Conservation (phyloP, 35 echinoderm and acorn worm species). For the Eucidaris tribuloides region DNA sequence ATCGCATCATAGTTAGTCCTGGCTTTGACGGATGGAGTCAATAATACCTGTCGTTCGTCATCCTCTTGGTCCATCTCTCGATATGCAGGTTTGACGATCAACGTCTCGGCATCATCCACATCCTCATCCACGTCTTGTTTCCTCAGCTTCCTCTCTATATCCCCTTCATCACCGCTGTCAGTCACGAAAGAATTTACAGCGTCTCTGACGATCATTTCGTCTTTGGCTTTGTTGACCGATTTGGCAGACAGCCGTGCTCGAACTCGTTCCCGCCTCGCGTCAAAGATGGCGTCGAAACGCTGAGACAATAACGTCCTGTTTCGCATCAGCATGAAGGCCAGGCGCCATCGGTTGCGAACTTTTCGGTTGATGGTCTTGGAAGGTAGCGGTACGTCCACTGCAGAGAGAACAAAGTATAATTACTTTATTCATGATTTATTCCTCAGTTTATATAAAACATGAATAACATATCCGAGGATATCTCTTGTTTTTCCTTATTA, state of each 20-base stretch:
- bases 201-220: background rate
- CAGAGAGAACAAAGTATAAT: background rate
- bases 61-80: background rate
- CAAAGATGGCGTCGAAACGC: background rate
- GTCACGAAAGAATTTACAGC: background rate
- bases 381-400: background rate
- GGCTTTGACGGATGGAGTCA: background rate
- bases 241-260: background rate
- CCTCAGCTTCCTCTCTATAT: background rate
- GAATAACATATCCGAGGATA: background rate
- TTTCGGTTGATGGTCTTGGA: background rate
- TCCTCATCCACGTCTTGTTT: background rate
- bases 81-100: background rate
- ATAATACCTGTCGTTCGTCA: background rate
- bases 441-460: background rate
- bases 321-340: conserved; percentile 37
- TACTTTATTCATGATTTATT: background rate
- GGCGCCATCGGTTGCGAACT: conserved; percentile 54
- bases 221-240: background rate
- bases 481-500: background rate
- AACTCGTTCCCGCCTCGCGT: background rate
- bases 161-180: background rate
- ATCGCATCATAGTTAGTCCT: conserved; percentile 5
- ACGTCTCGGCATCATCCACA: background rate
- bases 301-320: conserved; percentile 34